phyloP scores from a whole-genome alignment of 2,888 invertebrate species.

The Rhagium mordax region DNA sequence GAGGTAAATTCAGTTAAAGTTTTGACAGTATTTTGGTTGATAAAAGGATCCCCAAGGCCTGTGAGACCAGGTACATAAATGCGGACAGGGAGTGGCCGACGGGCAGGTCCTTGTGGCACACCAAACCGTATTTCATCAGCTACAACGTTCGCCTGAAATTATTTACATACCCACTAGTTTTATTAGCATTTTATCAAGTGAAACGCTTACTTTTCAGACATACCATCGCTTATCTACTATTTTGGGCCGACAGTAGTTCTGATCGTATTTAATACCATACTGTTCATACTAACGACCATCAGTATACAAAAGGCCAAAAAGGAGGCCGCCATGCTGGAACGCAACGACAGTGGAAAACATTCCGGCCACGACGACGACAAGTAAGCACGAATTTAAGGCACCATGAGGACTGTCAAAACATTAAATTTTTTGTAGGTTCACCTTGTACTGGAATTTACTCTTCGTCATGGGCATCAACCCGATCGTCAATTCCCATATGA shows the following conservation, averaged over 20 bases:
- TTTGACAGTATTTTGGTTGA: too few species aligned
- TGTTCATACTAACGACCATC: not conserved
- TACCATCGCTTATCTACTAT: not conserved
- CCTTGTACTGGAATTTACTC: constrained; percentile 5
- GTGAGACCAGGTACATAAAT: too few species aligned
- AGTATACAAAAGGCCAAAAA: not conserved
- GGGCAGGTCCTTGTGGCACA: too few species aligned
- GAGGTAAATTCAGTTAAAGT: not conserved
- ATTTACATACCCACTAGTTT: too few species aligned
- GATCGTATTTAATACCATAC: not conserved
- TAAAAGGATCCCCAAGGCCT: too few species aligned
- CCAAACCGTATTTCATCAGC: too few species aligned
- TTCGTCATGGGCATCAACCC: constrained; percentile 11
- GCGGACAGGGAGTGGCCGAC: too few species aligned
- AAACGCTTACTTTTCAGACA: not conserved
- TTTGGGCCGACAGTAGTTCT: not conserved
- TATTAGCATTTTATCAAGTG: too few species aligned
- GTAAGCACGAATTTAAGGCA: too few species aligned
- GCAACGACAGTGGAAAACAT: not conserved
- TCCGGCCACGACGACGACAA: not conserved
- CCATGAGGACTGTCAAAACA: too few species aligned
- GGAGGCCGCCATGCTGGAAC: not conserved
- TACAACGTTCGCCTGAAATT: too few species aligned
- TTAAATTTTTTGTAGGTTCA: constrained; percentile 5
- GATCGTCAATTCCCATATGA: not conserved